Evolutionary conservation across 1,140 invertebrate genomes (phyloP).

Genomic region (Subanguina moxae): DNA sequence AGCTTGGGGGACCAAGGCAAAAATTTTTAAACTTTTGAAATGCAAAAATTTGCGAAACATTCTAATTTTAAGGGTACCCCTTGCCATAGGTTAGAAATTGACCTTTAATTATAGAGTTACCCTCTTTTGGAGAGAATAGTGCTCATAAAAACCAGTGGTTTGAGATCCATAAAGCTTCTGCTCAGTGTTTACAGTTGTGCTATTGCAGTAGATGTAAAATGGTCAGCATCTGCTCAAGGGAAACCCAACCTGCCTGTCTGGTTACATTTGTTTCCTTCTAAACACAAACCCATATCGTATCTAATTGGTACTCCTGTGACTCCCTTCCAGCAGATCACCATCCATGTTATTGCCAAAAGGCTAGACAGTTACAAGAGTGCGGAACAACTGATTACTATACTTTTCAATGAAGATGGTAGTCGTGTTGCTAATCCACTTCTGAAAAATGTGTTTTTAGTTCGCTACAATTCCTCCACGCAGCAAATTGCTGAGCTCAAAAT

Average conservation of each 20-base stretch:
- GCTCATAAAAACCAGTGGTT: no score
- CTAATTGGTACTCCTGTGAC: slow-evolving; percentile 47
- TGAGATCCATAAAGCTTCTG: no score
- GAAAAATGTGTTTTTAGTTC: slow-evolving; percentile 30
- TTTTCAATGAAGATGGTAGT: slow-evolving; percentile 49
- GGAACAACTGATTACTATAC: slow-evolving; percentile 47
- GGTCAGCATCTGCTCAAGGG: slow-evolving; percentile 52
- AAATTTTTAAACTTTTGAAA: no score
- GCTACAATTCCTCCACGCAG: slow-evolving; percentile 46
- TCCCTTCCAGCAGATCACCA: slow-evolving; percentile 40
- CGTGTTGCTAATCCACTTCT: neutral
- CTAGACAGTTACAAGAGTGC: slow-evolving; percentile 49
- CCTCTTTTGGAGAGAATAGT: no score
- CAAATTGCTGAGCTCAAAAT: slow-evolving; percentile 49
- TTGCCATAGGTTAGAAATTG: no score
- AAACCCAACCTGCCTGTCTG: slow-evolving; percentile 52
- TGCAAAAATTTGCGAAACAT: no score
- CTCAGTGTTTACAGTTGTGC: neutral
- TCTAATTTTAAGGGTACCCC: no score
- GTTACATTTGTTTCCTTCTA: slow-evolving; percentile 50
- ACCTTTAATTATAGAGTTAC: no score
- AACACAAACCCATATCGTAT: slow-evolving; percentile 51
- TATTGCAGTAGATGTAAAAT: slow-evolving; percentile 58
- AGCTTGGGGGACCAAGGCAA: no score
- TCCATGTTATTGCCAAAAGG: slow-evolving; percentile 52